Percentiles rank a stretch among this genome's conserved stretches.
Conservation (phyloP, 2,888 invertebrate species). For the Rhagonycha lutea region DNA sequence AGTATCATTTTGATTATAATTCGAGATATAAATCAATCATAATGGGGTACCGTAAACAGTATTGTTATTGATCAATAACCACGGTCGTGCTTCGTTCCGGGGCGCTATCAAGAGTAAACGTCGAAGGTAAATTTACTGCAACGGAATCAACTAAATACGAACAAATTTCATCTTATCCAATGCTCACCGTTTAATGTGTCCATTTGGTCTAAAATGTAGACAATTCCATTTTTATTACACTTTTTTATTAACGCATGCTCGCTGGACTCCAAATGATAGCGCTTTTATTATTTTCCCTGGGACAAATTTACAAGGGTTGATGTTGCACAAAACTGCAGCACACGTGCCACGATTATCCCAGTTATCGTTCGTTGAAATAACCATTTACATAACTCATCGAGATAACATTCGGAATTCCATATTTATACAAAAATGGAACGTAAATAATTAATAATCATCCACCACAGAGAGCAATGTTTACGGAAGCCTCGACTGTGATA, state of each 20-base stretch:
- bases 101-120: conserved; percentile 10
- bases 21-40: conserved; percentile 24
- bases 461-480: background rate
- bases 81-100: conserved; percentile 9
- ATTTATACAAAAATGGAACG: background rate
- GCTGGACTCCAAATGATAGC: background rate
- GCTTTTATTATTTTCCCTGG: background rate
- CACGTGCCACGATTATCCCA: background rate
- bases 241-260: background rate
- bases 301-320: background rate
- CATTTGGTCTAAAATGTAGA: background rate
- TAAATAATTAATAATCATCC: background rate
- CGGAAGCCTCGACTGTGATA: background rate
- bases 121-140: conserved; percentile 19
- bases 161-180: background rate
- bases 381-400: background rate
- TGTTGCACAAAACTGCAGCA: background rate
- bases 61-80: conserved; percentile 30
- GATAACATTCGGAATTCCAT: background rate
- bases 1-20: conserved; percentile 1
- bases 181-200: background rate
- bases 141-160: conserved; percentile 1
- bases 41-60: conserved; percentile 23
- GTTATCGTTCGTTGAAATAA: background rate
- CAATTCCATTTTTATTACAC: background rate